Evolutionary conservation across 2,888 invertebrate genomes (phyloP).

Genomic region (Noctua janthe): DNA sequence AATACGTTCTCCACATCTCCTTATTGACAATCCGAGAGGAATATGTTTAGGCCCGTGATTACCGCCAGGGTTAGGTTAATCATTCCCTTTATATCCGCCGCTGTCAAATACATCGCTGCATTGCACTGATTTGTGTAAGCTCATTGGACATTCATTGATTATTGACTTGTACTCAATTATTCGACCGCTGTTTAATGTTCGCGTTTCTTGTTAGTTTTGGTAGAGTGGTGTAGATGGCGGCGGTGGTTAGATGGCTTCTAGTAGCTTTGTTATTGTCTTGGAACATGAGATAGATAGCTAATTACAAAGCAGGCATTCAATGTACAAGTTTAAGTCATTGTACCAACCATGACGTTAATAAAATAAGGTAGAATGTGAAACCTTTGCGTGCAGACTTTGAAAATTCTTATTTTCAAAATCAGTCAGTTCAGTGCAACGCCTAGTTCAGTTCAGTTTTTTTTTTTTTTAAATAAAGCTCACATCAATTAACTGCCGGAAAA

Average conservation of each 20-base stretch:
- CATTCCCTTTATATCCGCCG: constrained; percentile 83
- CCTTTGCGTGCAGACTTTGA: not conserved
- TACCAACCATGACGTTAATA: not conserved
- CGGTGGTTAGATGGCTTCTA: not conserved
- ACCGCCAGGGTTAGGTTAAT: constrained; percentile 82
- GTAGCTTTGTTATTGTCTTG: not conserved
- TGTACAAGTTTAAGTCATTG: not conserved
- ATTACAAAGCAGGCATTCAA: too few species aligned
- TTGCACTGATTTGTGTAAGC: constrained; percentile 50
- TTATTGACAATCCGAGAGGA: constrained; percentile 77
- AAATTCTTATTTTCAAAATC: not conserved
- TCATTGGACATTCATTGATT: constrained; percentile 66
- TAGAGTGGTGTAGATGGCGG: not conserved
- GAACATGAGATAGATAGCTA: not conserved
- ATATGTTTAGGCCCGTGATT: constrained; percentile 83
- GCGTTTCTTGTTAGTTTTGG: constrained; percentile 21
- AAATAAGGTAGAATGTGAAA: not conserved
- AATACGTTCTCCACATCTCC: constrained; percentile 76
- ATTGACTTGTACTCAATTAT: constrained; percentile 53
- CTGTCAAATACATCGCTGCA: constrained; percentile 54
- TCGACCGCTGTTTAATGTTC: constrained; percentile 20
- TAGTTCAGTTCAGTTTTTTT: not conserved
- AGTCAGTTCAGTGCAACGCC: too few species aligned
- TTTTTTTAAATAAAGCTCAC: not conserved
- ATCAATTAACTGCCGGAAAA: not conserved